phyloP scores from a whole-genome alignment of 2,797 vertebrate genomes.

The Yasuhikotakia modesta region DNA sequence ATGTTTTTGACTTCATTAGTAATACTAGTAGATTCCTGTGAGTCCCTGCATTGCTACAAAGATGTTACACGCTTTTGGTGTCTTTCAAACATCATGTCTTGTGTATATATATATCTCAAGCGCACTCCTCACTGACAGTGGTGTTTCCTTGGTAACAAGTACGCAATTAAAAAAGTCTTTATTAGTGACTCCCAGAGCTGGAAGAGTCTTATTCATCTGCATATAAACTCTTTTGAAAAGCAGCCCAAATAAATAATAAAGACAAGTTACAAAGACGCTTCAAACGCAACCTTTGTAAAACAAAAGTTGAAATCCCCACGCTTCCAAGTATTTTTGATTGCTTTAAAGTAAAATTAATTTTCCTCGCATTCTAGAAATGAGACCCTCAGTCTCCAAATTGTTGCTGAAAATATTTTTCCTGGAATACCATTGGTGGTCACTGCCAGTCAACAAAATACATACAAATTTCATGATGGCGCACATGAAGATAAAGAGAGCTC shows the following conservation, averaged over 20 bases:
- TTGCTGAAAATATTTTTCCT: slow-evolving; percentile 6
- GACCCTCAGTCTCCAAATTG: not conserved
- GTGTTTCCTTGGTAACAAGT: too few relatives aligned
- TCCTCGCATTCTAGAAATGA: not conserved
- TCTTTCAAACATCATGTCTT: not conserved
- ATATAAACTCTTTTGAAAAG: too few relatives aligned
- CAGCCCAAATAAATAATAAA: too few relatives aligned
- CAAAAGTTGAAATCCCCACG: too few relatives aligned
- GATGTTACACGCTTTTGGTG: slow-evolving; percentile 7
- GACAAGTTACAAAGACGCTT: too few relatives aligned
- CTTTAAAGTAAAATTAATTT: slow-evolving; percentile 4
- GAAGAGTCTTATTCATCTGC: too few relatives aligned
- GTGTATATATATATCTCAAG: not conserved
- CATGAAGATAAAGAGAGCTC: not conserved
- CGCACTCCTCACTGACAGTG: too few relatives aligned
- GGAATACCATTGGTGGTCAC: slow-evolving; percentile 1
- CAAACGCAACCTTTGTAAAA: too few relatives aligned
- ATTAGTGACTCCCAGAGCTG: too few relatives aligned
- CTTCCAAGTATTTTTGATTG: not conserved
- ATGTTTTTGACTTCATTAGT: slow-evolving; percentile 16
- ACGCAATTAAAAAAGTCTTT: too few relatives aligned
- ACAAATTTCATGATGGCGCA: not conserved
- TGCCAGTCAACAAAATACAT: not conserved
- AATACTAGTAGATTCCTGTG: slow-evolving; percentile 13
- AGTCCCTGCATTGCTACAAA: not conserved